Percentiles rank a stretch among this genome's conserved stretches.
phyloP scores from a whole-genome alignment of 2,888 invertebrate species.

The Chromoteleia sp. region DNA sequence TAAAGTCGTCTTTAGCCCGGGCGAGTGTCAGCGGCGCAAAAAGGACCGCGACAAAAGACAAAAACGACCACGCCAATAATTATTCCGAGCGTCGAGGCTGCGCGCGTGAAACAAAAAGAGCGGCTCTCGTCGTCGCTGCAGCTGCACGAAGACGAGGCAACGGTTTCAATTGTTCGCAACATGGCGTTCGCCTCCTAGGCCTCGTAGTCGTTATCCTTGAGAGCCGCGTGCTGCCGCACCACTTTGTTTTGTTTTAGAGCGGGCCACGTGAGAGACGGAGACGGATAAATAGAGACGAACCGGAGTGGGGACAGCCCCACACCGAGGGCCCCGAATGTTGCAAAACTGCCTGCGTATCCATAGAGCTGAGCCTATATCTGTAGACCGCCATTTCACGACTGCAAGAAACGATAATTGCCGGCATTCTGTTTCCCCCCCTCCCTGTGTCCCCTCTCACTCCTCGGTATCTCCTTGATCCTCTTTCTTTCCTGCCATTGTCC shows the following conservation, averaged over 20 bases:
- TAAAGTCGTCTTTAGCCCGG: constrained; percentile 43
- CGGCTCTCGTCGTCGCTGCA: constrained; percentile 68
- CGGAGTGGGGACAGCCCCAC: constrained; percentile 70
- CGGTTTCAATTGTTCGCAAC: constrained; percentile 83
- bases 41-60: constrained; percentile 54
- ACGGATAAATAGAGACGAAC: constrained; percentile 62
- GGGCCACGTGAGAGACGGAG: constrained; percentile 72
- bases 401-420: constrained; percentile 80
- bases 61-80: constrained; percentile 50
- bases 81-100: constrained; percentile 57
- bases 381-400: constrained; percentile 72
- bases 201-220: constrained; percentile 84
- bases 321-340: constrained; percentile 78
- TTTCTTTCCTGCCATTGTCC: constrained; percentile 49
- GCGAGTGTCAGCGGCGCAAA: constrained; percentile 55
- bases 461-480: constrained; percentile 56
- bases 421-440: constrained; percentile 59
- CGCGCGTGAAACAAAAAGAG: constrained; percentile 67
- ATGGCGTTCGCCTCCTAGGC: constrained; percentile 79
- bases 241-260: constrained; percentile 81
- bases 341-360: constrained; percentile 77
- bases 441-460: constrained; percentile 13
- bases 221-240: constrained; percentile 80
- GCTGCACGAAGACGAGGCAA: constrained; percentile 77
- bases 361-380: constrained; percentile 72